Percentiles rank a stretch among this genome's conserved stretches.
Conservation (phyloP, 2,113 vertebrate genomes). For the Catharus fuscescens region DNA sequence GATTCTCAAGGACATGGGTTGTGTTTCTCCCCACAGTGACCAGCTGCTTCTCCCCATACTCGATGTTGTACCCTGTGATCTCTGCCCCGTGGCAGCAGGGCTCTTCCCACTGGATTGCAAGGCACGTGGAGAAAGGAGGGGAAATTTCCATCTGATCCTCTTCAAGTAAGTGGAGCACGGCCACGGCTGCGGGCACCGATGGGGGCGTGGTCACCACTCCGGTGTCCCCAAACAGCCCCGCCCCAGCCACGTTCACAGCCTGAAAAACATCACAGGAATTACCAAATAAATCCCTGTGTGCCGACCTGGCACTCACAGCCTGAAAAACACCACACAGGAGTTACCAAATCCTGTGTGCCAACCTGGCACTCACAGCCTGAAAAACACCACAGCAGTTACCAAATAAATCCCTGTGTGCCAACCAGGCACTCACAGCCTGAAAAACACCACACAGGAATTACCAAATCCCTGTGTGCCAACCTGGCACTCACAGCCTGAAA, state of each 20-base stretch:
- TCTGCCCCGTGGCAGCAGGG: slow-evolving; percentile 80
- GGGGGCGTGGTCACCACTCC: slow-evolving; percentile 72
- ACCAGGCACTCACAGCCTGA: not conserved
- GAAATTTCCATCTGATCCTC: slow-evolving; percentile 70
- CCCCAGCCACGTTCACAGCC: slow-evolving; percentile 78
- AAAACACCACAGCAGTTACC: rapidly evolving
- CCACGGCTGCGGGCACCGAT: slow-evolving; percentile 73
- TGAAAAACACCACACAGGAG: not conserved
- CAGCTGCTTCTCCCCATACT: slow-evolving; percentile 80
- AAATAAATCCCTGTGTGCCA: not conserved
- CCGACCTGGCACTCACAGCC: not conserved
- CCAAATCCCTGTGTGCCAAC: not conserved
- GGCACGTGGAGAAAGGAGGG: slow-evolving; percentile 71
- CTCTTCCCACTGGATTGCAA: slow-evolving; percentile 82
- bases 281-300: not conserved
- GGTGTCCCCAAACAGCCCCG: slow-evolving; percentile 76
- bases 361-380: not conserved
- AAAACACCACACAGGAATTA: not conserved
- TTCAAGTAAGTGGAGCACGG: slow-evolving; percentile 69
- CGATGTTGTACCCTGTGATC: slow-evolving; percentile 82
- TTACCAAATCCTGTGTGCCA: not conserved
- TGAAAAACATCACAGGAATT: not conserved
- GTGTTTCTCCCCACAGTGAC: slow-evolving; percentile 71
- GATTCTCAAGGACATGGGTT: slow-evolving; percentile 76
- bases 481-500: not conserved